Evolutionary conservation across 30 jellyfish, hydroid and myxozoan genomes (phyloP).

Genomic region (Cassiopea xamachana): DNA sequence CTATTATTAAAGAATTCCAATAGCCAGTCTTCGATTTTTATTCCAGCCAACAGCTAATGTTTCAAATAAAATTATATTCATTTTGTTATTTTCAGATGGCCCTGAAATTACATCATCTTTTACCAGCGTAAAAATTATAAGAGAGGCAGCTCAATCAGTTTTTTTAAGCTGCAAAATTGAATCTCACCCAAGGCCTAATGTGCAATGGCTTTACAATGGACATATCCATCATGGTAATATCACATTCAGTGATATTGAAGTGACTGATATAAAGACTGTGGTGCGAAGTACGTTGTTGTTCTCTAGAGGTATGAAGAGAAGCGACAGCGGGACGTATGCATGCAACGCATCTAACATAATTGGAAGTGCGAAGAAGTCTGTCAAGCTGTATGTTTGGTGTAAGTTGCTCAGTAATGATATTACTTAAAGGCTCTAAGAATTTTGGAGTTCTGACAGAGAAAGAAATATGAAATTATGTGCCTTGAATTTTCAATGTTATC

Average conservation of each 20-base stretch:
- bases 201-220: constrained; percentile 49
- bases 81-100: constrained; percentile 27
- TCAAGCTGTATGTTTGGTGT: constrained; percentile 68
- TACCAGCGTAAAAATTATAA: constrained; percentile 19
- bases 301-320: constrained; percentile 40
- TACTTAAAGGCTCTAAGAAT: too few species aligned
- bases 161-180: constrained; percentile 31
- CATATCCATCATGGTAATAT: background rate
- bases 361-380: constrained; percentile 44
- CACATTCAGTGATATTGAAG: constrained; percentile 5
- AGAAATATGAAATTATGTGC: too few species aligned
- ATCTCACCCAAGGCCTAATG: constrained; percentile 42
- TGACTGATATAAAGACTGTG: constrained; percentile 13
- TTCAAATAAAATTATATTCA: background rate
- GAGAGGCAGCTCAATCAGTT: constrained; percentile 33
- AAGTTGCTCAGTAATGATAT: too few species aligned
- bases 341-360: constrained; percentile 67
- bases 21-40: too few species aligned
- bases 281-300: constrained; percentile 53
- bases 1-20: too few species aligned
- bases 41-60: background rate
- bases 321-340: constrained; percentile 59
- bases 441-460: too few species aligned
- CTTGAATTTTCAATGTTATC: too few species aligned
- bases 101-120: constrained; percentile 58